These are phyloP conservation scores for Aphaenogaster rudis DNA, from an alignment of 1,140 invertebrate genomes.

Conservation along the genomic window DNA sequence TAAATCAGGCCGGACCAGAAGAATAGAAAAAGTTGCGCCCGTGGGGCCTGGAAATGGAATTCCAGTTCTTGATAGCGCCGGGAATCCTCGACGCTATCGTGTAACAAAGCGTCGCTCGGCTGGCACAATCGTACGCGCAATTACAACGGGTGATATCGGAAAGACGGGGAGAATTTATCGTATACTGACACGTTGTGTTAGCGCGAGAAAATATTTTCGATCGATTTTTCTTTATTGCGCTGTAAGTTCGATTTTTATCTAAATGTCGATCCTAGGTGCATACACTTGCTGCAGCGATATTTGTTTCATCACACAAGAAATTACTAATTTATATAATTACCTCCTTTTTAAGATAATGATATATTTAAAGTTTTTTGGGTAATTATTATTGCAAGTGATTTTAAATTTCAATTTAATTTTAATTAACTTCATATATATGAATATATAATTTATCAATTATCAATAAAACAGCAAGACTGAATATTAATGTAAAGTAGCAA, in stretches of 20 bases:
- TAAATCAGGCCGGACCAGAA: constrained; percentile 76
- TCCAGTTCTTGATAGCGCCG: constrained; percentile 58
- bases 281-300: neutral
- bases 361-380: neutral
- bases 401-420: constrained; percentile 14
- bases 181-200: constrained; percentile 14
- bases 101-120: constrained; percentile 47
- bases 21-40: constrained; percentile 76
- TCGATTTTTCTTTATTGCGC: constrained; percentile 30
- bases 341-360: neutral
- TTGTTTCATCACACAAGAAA: neutral
- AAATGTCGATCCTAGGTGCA: neutral
- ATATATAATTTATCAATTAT: constrained; percentile 1
- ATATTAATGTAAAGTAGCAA: neutral
- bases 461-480: neutral
- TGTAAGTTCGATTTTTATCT: neutral
- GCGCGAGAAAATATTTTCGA: constrained; percentile 9
- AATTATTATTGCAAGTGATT: neutral
- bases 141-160: constrained; percentile 48
- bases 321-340: constrained; percentile 4
- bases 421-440: constrained; percentile 8
- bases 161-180: constrained; percentile 38
- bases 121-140: constrained; percentile 46
- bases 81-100: constrained; percentile 51
- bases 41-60: constrained; percentile 67